Evolutionary conservation across 2,113 vertebrate genomes (phyloP), one percentile per base, ranked within the genome.

Genomic region (Aleadryas rufinucha): DNA sequence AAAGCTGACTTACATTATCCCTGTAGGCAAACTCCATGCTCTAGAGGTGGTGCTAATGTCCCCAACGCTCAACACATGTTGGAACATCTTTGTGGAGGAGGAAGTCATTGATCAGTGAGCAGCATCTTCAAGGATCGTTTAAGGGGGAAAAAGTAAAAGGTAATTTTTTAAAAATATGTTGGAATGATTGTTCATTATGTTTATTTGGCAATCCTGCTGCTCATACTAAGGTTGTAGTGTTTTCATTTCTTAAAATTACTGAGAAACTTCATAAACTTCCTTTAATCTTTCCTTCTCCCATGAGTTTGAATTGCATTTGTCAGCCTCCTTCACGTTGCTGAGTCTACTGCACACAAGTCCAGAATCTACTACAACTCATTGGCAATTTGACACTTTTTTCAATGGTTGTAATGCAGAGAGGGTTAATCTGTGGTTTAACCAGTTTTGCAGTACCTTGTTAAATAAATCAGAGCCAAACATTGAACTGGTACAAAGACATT

Each of bases 141-240:
- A 91, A 93, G 53, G 61, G 88, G 80, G 54, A 87, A 94, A 95
- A 92, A 93, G 78, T 64, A 47, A 91, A 93, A 97, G 95, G 80
- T 96, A 97, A 97, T 70, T 86, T 91, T 91, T 93, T 66, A 23
- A 68, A 78, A 96, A 53, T 66, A 53, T 23, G 12, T 95, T 75
- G 47, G 70, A 94, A 83, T 84, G 30, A 37, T 93, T 93, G 80
- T 81, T 95, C 53, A 12, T 91, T 91, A 60, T 2, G 59, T 90
- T 95, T 92, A 90, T 95, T 96, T 94, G 77, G 84, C 93, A 89
- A 95, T 97, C 79, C 96, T 94, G 96, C 96, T 95, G 77, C 96
- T 95, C 41, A 80, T 96, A 92, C 95, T 94, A 71, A 91, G 50
- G 47, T 89, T 66, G 27, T 47, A 74, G 17, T 78, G 19, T 86